Evolutionary conservation across 2,113 vertebrate species (phyloP).

Genomic region (Cygnus atratus): DNA sequence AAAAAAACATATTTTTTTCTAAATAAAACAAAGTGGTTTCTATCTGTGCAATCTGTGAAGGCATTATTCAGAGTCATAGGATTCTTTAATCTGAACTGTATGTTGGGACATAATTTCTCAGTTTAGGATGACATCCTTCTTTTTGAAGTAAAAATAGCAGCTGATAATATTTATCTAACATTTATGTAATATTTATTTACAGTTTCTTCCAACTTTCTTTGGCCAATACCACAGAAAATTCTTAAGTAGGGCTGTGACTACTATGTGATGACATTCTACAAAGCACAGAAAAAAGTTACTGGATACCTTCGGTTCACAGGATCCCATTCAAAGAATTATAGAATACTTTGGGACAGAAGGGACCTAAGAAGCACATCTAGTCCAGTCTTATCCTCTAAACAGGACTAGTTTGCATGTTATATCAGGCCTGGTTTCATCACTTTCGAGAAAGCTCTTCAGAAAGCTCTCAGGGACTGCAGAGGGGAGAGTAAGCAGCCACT

Average conservation of each 20-base stretch:
- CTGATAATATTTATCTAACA: background rate
- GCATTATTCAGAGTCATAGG: background rate
- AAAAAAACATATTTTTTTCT: background rate
- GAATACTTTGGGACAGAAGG: background rate
- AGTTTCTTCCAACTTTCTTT: background rate
- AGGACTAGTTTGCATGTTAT: background rate
- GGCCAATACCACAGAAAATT: background rate
- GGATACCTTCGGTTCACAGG: background rate
- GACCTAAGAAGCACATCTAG: background rate
- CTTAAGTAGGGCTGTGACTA: background rate
- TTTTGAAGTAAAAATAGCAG: background rate
- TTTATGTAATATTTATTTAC: background rate
- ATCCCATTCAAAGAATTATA: background rate
- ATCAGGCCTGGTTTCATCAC: background rate
- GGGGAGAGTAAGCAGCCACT: background rate
- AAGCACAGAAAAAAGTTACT: background rate
- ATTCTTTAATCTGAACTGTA: background rate
- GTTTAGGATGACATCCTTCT: background rate
- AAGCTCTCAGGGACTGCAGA: background rate
- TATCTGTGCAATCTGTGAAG: background rate
- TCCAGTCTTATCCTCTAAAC: background rate
- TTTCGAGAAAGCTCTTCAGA: background rate
- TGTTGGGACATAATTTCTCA: background rate
- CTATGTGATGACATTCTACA: background rate
- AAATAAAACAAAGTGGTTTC: background rate